These are phyloP conservation scores for Diabrotica virgifera DNA, from an alignment of 1,140 invertebrate genomes.

Conservation along the genomic window DNA sequence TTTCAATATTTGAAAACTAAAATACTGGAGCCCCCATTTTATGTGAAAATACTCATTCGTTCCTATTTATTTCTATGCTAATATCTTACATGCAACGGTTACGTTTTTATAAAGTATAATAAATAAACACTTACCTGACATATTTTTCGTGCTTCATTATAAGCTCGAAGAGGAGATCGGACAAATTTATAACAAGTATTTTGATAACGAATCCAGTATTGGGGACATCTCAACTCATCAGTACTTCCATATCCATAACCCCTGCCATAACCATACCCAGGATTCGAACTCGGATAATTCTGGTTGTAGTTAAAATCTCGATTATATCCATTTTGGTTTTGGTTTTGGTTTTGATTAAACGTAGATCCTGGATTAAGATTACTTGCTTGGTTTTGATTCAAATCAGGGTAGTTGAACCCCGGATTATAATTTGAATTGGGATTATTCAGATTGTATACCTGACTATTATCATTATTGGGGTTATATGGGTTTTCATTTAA, in stretches of 20 bases:
- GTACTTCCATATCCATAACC: constrained; percentile 9
- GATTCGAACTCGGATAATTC: not conserved
- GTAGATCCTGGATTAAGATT: constrained; percentile 10
- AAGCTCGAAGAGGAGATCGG: constrained; percentile 73
- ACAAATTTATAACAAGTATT: constrained; percentile 85
- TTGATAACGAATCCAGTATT: constrained; percentile 74
- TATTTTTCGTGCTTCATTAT: constrained; percentile 75
- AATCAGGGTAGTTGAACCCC: constrained; percentile 2
- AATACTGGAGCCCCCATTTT: not conserved
- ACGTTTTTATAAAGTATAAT: too few species aligned
- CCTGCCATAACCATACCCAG: constrained; percentile 7
- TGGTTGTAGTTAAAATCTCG: constrained; percentile 11
- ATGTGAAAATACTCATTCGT: not conserved
- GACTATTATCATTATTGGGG: constrained; percentile 10
- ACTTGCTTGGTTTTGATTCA: constrained; percentile 7
- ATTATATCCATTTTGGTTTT: constrained; percentile 14
- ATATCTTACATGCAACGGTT: too few species aligned
- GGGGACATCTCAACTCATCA: constrained; percentile 65
- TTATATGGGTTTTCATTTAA: constrained; percentile 1
- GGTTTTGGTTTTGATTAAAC: constrained; percentile 10
- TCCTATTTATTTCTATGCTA: not conserved
- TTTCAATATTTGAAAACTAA: not conserved
- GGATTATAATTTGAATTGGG: constrained; percentile 13
- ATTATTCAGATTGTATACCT: constrained; percentile 11
- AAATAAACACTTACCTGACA: constrained; percentile 58